phyloP scores from a whole-genome alignment of 2,113 vertebrate genomes.

The Nothocercus julius region DNA sequence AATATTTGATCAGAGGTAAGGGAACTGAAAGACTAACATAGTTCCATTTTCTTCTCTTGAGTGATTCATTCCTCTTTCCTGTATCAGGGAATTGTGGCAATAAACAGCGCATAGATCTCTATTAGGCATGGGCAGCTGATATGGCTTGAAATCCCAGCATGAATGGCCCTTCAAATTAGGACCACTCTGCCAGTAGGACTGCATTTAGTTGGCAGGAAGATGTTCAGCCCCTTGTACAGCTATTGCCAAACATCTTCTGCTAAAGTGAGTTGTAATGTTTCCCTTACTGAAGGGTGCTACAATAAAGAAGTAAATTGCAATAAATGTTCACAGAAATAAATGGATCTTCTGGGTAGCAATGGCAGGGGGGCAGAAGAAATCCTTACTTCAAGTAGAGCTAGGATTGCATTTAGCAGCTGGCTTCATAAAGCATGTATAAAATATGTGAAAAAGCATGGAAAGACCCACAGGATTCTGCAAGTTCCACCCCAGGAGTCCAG shows the following conservation, averaged over 20 bases:
- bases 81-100: not conserved
- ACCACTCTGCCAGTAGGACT: not conserved
- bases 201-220: not conserved
- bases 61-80: not conserved
- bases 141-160: not conserved
- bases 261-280: not conserved
- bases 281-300: not conserved
- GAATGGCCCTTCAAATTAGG: not conserved
- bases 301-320: conserved; percentile 9
- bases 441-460: not conserved
- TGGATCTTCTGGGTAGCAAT: not conserved
- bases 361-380: conserved; percentile 10
- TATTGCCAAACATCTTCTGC: not conserved
- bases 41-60: accelerated
- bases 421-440: conserved; percentile 17
- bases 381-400: conserved; percentile 28
- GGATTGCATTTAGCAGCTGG: conserved; percentile 38
- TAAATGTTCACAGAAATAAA: conserved; percentile 1
- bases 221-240: not conserved
- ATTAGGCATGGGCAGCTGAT: not conserved
- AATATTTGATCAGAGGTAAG: not conserved
- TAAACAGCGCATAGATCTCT: not conserved
- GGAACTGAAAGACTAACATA: not conserved
- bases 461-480: conserved; percentile 19
- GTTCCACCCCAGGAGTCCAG: not conserved